Conservation (phyloP, 1,140 invertebrate species). For the Zaprionus ghesquierei region DNA sequence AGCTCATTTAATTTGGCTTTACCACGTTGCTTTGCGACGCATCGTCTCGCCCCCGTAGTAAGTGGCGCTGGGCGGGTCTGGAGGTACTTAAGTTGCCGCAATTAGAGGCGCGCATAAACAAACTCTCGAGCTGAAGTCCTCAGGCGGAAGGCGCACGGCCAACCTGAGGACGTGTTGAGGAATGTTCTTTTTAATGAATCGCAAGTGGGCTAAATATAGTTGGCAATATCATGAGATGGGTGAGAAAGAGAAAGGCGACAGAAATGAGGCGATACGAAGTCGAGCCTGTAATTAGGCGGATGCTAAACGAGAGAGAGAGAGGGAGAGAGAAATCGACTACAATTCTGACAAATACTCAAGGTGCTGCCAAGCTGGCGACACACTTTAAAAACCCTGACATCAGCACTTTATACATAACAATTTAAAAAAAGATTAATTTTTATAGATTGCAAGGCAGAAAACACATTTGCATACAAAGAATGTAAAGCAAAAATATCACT, state of each 20-base stretch:
- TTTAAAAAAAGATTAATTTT: neutral
- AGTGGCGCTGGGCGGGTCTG: neutral
- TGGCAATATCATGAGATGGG: slow-evolving; percentile 41
- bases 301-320: neutral
- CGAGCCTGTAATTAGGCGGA: slow-evolving; percentile 6
- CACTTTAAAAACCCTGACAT: neutral
- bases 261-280: slow-evolving; percentile 5
- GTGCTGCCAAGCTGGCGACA: neutral
- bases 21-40: neutral
- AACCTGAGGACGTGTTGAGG: slow-evolving; percentile 34
- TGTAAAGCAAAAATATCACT: slow-evolving; percentile 49
- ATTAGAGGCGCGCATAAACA: slow-evolving; percentile 55
- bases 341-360: neutral
- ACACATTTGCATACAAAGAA: slow-evolving; percentile 44
- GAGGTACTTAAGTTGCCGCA: slow-evolving; percentile 64
- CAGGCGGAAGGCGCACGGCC: slow-evolving; percentile 8
- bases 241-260: slow-evolving; percentile 27
- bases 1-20: slow-evolving; percentile 38
- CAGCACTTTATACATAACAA: neutral
- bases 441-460: neutral
- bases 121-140: slow-evolving; percentile 27
- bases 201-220: slow-evolving; percentile 52
- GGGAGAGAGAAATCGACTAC: too few species aligned
- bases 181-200: slow-evolving; percentile 74
- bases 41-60: neutral